Evolutionary conservation across 2,888 invertebrate species (phyloP).

Genomic region (Iselma pallidipennis): DNA sequence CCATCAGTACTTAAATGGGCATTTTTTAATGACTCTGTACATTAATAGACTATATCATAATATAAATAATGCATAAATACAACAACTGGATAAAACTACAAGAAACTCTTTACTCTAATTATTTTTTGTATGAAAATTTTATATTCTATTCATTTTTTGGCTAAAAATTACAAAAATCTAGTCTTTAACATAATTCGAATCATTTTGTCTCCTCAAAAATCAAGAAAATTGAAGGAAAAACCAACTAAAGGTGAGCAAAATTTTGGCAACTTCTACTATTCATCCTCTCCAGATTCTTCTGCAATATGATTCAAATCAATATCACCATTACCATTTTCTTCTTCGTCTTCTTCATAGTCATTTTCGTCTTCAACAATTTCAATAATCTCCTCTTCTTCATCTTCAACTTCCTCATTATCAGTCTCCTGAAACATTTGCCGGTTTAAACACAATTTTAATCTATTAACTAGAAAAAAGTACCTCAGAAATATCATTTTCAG

Average conservation of each 20-base stretch:
- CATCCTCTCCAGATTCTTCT: conserved; percentile 14
- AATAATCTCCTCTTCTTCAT: conserved; percentile 34
- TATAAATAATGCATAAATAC: conserved; percentile 5
- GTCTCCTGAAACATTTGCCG: background rate
- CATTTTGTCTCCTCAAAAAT: background rate
- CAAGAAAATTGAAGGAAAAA: too few relatives aligned
- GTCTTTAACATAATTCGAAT: background rate
- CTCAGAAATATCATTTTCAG: conserved; percentile 48
- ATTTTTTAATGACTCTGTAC: background rate
- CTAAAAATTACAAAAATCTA: background rate
- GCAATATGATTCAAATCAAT: conserved; percentile 17
- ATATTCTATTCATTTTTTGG: background rate
- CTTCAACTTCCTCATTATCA: conserved; percentile 35
- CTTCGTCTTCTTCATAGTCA: conserved; percentile 30
- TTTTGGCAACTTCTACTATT: background rate
- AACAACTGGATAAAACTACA: conserved; percentile 12
- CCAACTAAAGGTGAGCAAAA: background rate
- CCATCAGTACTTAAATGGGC: background rate
- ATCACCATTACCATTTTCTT: conserved; percentile 6
- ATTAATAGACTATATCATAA: background rate
- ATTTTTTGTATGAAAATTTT: conserved; percentile 10
- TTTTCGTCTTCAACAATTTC: conserved; percentile 35
- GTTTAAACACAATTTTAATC: conserved; percentile 1
- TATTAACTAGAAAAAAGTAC: conserved; percentile 34
- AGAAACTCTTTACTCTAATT: conserved; percentile 9